Conservation (phyloP, 1,140 invertebrate genomes). For the Triops cancriformis region DNA sequence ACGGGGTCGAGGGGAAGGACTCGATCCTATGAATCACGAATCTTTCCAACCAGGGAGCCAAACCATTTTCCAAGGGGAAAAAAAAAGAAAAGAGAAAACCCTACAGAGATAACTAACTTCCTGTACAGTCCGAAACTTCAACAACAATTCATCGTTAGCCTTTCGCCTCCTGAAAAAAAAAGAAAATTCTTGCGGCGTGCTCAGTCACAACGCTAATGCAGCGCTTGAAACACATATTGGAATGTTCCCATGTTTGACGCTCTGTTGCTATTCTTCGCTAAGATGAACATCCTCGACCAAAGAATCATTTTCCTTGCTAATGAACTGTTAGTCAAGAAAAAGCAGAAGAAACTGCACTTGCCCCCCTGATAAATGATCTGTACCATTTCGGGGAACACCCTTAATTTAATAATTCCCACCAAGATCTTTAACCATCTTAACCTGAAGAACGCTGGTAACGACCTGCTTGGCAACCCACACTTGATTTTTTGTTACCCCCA, state of each 20-base stretch:
- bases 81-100: background rate
- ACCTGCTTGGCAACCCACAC: background rate
- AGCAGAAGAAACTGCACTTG: background rate
- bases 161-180: background rate
- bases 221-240: background rate
- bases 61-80: background rate
- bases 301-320: background rate
- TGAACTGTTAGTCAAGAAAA: background rate
- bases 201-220: background rate
- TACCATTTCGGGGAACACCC: background rate
- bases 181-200: background rate
- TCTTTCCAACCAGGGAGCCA: background rate
- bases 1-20: background rate
- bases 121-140: background rate
- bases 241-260: background rate
- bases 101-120: background rate
- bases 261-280: background rate
- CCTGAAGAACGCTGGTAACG: background rate
- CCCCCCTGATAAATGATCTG: background rate
- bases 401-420: background rate
- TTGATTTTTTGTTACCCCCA: background rate
- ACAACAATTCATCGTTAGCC: conserved; percentile 4
- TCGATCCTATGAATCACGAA: background rate
- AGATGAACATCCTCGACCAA: background rate
- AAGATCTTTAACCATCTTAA: background rate